These are phyloP conservation scores for Eciton burchellii DNA, from an alignment of 1,140 invertebrate genomes.

Conservation along the genomic window DNA sequence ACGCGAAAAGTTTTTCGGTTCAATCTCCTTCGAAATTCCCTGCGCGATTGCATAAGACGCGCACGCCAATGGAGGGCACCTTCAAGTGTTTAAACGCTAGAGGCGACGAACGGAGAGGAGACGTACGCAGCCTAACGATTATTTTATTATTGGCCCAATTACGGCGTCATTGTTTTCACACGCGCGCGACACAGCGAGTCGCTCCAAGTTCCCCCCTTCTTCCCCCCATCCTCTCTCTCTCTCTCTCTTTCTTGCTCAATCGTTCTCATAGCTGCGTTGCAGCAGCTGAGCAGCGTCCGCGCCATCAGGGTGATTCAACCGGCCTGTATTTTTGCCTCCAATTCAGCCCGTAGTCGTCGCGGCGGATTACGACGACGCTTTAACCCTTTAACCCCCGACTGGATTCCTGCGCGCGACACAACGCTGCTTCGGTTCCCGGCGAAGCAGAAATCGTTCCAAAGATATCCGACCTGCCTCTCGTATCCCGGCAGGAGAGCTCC, in stretches of 20 bases:
- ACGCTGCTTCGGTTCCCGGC: background rate
- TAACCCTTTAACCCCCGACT: constrained; percentile 68
- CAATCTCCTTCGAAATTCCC: constrained; percentile 24
- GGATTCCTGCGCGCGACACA: constrained; percentile 25
- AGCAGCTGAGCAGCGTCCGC: too few species aligned
- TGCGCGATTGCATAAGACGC: constrained; percentile 35
- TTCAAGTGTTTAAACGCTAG: constrained; percentile 12
- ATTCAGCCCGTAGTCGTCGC: constrained; percentile 6
- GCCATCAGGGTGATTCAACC: constrained; percentile 69
- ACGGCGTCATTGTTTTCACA: constrained; percentile 73
- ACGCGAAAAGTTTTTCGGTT: background rate
- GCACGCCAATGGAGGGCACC: constrained; percentile 7
- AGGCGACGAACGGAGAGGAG: background rate
- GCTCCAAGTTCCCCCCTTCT: constrained; percentile 60
- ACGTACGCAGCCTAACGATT: constrained; percentile 68
- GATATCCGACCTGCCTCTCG: background rate
- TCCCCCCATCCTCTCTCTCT: too few species aligned
- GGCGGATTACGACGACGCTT: constrained; percentile 47
- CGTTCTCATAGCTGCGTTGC: too few species aligned
- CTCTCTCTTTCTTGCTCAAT: too few species aligned
- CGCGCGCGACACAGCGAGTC: constrained; percentile 44
- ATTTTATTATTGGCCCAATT: constrained; percentile 79
- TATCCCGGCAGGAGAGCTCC: background rate
- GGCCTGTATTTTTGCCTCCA: constrained; percentile 65
- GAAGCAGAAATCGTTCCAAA: constrained; percentile 1